phyloP scores from a whole-genome alignment of 1,140 invertebrate genomes.

The Neodiprion fabricii region DNA sequence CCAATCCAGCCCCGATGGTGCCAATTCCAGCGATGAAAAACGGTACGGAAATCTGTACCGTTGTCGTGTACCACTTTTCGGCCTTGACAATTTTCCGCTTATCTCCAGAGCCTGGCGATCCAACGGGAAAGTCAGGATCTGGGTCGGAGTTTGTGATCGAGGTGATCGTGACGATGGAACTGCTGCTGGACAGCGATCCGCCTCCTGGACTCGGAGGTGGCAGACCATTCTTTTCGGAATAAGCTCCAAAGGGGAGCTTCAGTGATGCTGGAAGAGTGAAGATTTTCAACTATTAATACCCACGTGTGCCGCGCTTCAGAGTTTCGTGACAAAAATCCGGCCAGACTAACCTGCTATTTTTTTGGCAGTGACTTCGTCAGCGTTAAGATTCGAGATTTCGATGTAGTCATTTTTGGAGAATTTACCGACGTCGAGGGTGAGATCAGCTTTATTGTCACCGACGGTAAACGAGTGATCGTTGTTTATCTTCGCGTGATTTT shows the following conservation, averaged over 20 bases:
- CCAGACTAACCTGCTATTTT: conserved; percentile 46
- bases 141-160: conserved; percentile 47
- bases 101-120: conserved; percentile 15
- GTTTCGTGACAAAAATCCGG: neutral
- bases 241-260: conserved; percentile 30
- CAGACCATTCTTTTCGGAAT: conserved; percentile 29
- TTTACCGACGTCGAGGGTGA: conserved; percentile 28
- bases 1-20: conserved; percentile 90
- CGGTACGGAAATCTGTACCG: conserved; percentile 89
- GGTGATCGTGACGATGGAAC: conserved; percentile 53
- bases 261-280: conserved; percentile 41
- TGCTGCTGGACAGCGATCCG: conserved; percentile 53
- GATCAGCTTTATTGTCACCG: conserved; percentile 32
- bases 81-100: conserved; percentile 55
- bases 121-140: conserved; percentile 40
- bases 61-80: conserved; percentile 78
- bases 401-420: conserved; percentile 20
- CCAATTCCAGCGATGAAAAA: conserved; percentile 94
- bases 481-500: conserved; percentile 24
- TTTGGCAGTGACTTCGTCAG: conserved; percentile 40
- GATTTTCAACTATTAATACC: neutral
- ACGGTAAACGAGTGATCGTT: conserved; percentile 20
- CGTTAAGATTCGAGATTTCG: conserved; percentile 27
- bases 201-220: conserved; percentile 10
- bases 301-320: no score